Base-by-base conservation (phyloP, 2,797 vertebrate genomes). In the Pangasius krempfi region DNA sequence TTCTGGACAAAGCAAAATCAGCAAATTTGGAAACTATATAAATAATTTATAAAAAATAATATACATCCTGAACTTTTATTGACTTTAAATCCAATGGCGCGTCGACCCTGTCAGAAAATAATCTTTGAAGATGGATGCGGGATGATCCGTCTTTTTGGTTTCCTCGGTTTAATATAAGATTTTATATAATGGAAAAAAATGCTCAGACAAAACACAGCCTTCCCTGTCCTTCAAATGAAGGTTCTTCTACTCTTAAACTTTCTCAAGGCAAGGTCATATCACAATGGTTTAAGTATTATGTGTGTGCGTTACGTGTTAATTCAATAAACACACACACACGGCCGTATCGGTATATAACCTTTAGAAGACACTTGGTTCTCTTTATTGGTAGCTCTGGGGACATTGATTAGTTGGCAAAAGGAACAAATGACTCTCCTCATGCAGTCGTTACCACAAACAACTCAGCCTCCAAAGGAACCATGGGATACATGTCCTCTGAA, bases 361-460 rank as follows among this genome's bases (percentile, higher is more conserved):
- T 94, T 95, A 40, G 91, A 87, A 88, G 89, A 66, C 91, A 62
- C 90, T 76, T 86, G 83, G 84, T 60, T 90, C 88, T 94, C 89
- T 94, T 94, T 92, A 93, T 94, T 92, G 93, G 78, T 89, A 90
- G 93, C 93, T 94, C 91, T 87, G 91, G 91, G 89, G 87, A 83
- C 90, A 95, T 96, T 94, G 94, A 96, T 95, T 94, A 93, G 90
- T 89, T 94, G 93, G 93, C 92, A 93, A 92, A 94, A 92, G 90
- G 92, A 94, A 96, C 93, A 96, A 96, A 95, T 94, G 86, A 93
- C 94, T 94, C 92, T 86, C 91, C 91, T 82, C 89, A 90, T 92
- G 87, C 27, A 56, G 89, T 91, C 90, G 76, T 92, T 89, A 94
- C 90, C 90, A 85, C 89, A 94, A 95, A 94, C 91, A 89, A 62